Base-by-base conservation (phyloP, 1,140 invertebrate genomes). In the Trichonephila clavata region DNA sequence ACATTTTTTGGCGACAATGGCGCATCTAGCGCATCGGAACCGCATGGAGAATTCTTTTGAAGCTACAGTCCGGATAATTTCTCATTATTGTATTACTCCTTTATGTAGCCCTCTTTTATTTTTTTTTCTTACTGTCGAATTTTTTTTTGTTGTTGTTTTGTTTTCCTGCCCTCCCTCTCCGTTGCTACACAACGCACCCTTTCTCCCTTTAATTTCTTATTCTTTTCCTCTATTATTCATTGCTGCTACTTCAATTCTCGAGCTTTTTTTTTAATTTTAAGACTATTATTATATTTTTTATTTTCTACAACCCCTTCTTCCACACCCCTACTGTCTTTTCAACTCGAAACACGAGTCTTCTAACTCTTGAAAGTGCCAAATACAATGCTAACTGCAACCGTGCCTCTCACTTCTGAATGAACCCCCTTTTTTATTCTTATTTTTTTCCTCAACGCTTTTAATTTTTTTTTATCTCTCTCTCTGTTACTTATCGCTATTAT, bases 1-100 rank as follows among this genome's bases (percentile, higher is more conserved):
- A 92, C 90, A 92, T 92, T 83, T 83, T 83, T 92, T 92, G 90
- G 90, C 80, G 90, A 92, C 90, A 92, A 92, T 92, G 80, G 90
- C 59, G 90, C 89, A 81, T 80, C 89, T 81, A 90, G 68, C 89
- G 89, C 89, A 90, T 81, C 89, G 89, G 89, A 90, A 61, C 89
- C 68, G 89, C 89, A 81, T 90, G 89, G 89, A 1, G 89, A 61
- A 59, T 39, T 61, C 89, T 90, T 90, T 90, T 90, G 68, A 80
- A 61, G 71, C 59, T 81, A 60, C 68, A 81, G 77, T 32, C 68
- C 68, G 89, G 89, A 90, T 90, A 90, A 90, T 90, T 90, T 81
- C 89, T 90, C 77, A 90, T 90, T 90, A 90, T 90, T 90, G 86
- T 88, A 32, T 13, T 88, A 68, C 86, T 65, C 86, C 50, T 71